A percentile compares a stretch with the other conserved stretches of the same genome.
These are phyloP conservation scores for Pteruthius melanotis DNA, from an alignment of 2,113 vertebrate genomes.

Conservation along the genomic window DNA sequence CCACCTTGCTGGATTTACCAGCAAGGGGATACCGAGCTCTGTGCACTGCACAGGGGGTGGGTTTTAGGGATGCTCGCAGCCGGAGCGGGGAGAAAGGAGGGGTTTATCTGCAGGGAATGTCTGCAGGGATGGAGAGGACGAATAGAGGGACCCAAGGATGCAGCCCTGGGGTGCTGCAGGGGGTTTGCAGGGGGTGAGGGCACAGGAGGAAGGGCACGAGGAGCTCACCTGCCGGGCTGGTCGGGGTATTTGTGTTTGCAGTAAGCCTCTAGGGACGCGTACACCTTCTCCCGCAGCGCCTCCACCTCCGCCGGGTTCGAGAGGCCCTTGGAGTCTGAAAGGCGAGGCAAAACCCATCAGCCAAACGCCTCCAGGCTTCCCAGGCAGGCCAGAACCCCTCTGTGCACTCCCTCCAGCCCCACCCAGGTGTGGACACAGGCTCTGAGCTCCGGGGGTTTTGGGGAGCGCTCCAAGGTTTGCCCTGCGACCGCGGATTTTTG, in stretches of 20 bases:
- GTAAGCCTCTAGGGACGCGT: conserved; percentile 95
- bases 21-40: not conserved
- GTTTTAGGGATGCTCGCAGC: not conserved
- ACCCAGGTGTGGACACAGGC: rapidly evolving
- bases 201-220: not conserved
- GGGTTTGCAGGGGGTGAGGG: not conserved
- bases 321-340: conserved; percentile 92
- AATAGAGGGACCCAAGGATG: not conserved
- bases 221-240: conserved; percentile 91
- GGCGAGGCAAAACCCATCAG: not conserved
- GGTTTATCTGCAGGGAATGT: not conserved
- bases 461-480: rapidly evolving
- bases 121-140: not conserved
- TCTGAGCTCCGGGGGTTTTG: not conserved
- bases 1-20: not conserved
- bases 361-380: not conserved
- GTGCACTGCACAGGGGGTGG: not conserved
- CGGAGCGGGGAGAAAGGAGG: rapidly evolving
- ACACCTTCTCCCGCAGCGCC: conserved; percentile 95
- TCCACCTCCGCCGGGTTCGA: conserved; percentile 95
- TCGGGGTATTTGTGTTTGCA: conserved; percentile 99
- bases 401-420: not conserved
- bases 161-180: rapidly evolving
- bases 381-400: not conserved
- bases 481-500: too few species aligned